Percentiles rank a stretch among this genome's conserved stretches.
These are phyloP conservation scores for Drosophila barbarae DNA, from an alignment of 2,888 invertebrate species.

Conservation along the genomic window DNA sequence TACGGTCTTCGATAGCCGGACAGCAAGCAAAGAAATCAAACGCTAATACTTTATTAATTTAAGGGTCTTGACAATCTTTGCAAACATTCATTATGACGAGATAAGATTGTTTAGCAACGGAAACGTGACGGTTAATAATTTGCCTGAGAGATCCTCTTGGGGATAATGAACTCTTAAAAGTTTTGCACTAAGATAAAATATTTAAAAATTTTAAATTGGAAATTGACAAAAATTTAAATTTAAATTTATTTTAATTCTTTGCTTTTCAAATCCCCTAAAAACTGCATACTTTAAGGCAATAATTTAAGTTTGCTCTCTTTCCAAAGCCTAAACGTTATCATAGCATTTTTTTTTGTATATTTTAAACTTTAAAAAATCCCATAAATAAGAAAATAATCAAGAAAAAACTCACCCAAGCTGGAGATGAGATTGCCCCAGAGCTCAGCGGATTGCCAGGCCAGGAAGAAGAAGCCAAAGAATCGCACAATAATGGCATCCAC, in stretches of 20 bases:
- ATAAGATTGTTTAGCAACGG: conserved; percentile 14
- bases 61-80: conserved; percentile 12
- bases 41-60: conserved; percentile 19
- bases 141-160: neutral
- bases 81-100: neutral
- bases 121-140: neutral
- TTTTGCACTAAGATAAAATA: neutral
- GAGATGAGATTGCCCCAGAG: conserved; percentile 98
- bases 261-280: neutral
- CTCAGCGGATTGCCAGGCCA: conserved; percentile 97
- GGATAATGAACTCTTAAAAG: neutral
- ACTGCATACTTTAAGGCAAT: neutral
- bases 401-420: conserved; percentile 82
- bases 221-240: too few relatives aligned
- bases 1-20: conserved; percentile 10
- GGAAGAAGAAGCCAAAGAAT: conserved; percentile 99
- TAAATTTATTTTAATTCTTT: neutral
- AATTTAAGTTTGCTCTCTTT: neutral
- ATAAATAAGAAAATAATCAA: neutral
- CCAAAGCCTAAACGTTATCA: neutral
- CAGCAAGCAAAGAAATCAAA: conserved; percentile 9
- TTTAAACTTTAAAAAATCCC: neutral
- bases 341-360: neutral
- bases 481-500: conserved; percentile 95
- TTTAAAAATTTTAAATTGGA: neutral